Conservation (phyloP, 2,888 invertebrate genomes). For the Hypena proboscidalis region DNA sequence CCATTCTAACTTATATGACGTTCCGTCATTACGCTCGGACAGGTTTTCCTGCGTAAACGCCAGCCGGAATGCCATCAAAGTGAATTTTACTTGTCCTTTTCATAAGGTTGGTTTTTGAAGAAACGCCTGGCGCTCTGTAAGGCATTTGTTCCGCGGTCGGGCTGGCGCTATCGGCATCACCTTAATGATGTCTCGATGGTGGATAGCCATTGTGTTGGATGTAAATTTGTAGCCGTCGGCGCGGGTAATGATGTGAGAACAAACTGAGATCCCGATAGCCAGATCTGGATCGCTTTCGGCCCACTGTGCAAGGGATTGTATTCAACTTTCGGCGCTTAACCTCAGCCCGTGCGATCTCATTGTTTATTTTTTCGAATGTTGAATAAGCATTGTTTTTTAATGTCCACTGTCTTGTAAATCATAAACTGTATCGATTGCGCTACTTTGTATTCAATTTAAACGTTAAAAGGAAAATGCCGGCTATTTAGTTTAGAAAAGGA, state of each 20-base stretch:
- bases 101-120: slow-evolving; percentile 57
- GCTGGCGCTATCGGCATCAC: slow-evolving; percentile 85
- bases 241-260: slow-evolving; percentile 86
- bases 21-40: slow-evolving; percentile 64
- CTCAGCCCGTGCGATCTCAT: slow-evolving; percentile 56
- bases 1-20: slow-evolving; percentile 73
- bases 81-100: slow-evolving; percentile 36
- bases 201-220: slow-evolving; percentile 86
- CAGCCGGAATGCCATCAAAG: slow-evolving; percentile 38
- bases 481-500: slow-evolving; percentile 15
- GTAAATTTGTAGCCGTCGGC: slow-evolving; percentile 86
- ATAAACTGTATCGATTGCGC: slow-evolving; percentile 50
- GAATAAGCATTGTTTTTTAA: slow-evolving; percentile 63
- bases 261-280: slow-evolving; percentile 84
- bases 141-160: slow-evolving; percentile 56
- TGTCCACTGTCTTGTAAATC: slow-evolving; percentile 64
- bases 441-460: slow-evolving; percentile 20
- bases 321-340: slow-evolving; percentile 68
- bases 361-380: slow-evolving; percentile 62
- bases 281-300: slow-evolving; percentile 79
- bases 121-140: slow-evolving; percentile 43
- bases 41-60: slow-evolving; percentile 59
- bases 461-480: slow-evolving; percentile 18
- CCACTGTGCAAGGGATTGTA: slow-evolving; percentile 73
- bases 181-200: slow-evolving; percentile 86